Conservation (phyloP, 2,113 vertebrate species). For the Neomonachus schauinslandi region DNA sequence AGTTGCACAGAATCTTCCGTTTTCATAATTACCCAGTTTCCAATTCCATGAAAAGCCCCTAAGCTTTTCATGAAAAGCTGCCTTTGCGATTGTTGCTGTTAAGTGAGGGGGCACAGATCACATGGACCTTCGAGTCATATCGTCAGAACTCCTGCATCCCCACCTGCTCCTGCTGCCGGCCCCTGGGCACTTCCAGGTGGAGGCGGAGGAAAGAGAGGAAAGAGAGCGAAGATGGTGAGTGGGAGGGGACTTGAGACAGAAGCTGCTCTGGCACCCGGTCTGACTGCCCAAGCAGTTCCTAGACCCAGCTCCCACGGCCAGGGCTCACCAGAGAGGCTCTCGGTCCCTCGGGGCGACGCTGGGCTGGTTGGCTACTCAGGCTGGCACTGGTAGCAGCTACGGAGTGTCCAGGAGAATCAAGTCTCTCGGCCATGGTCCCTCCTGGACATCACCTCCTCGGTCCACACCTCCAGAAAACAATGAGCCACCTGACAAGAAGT, state of each 20-base stretch:
- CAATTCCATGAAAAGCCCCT: slow-evolving; percentile 21
- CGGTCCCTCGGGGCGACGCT: slow-evolving; percentile 94
- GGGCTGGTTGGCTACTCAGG: slow-evolving; percentile 96
- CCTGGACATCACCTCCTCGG: slow-evolving; percentile 89
- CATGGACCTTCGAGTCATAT: slow-evolving; percentile 11
- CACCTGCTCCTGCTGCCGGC: neutral
- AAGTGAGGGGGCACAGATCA: slow-evolving; percentile 30
- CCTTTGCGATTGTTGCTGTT: slow-evolving; percentile 68
- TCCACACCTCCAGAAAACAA: slow-evolving; percentile 95
- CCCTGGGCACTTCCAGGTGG: slow-evolving; percentile 53
- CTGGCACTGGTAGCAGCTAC: slow-evolving; percentile 98
- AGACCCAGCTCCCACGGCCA: slow-evolving; percentile 87
- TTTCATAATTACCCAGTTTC: neutral
- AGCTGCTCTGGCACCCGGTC: slow-evolving; percentile 81
- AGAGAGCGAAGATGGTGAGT: slow-evolving; percentile 8
- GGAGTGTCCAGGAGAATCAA: slow-evolving; percentile 96
- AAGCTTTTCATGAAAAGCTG: slow-evolving; percentile 77
- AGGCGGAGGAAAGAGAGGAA: slow-evolving; percentile 59
- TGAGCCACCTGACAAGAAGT: slow-evolving; percentile 94
- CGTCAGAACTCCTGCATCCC: slow-evolving; percentile 59
- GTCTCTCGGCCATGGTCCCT: slow-evolving; percentile 96
- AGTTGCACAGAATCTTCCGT: neutral
- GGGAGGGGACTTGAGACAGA: slow-evolving; percentile 74
- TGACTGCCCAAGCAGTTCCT: slow-evolving; percentile 59
- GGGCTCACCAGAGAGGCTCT: slow-evolving; percentile 98